Base-by-base conservation (phyloP, 2,113 vertebrate genomes). In the Mionectes macconnelli region DNA sequence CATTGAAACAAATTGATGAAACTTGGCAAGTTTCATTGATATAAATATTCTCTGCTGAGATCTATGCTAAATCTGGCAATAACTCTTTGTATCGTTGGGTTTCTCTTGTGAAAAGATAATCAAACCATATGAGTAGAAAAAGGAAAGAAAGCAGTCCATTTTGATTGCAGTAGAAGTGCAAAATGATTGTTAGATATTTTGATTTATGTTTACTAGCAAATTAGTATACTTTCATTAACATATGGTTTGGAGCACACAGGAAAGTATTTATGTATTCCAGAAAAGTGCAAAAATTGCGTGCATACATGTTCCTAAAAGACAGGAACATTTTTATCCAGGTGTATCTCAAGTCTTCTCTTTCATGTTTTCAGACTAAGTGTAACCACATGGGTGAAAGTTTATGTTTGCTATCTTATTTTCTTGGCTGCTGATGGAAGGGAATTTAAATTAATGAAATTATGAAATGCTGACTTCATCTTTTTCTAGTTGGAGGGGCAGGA, bases 21-120 rank as follows among this genome's bases (percentile, higher is more conserved):
- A 81, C 69, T 88, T 97, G 92, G 83, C 90, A 97, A 74, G 68
- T 86, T 93, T 84, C 84, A 96, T 87, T 67, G 13, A 87, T 90
- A 94, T 33, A 95, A 95, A 94, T 68, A 92, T 93, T 63, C 53
- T 92, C 55, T 86, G 44, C 31, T 87, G 92, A 95, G 53, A 93
- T 94, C 89, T 94, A 55, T 69, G 45, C 15, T 95, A 85, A 95
- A 91, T 84, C 78, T 90, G 66, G 95, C 87, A 93, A 89, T 91
- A 95, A 40, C 45, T 93, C 49, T 90, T 77, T 72, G 30, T 89
- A 59, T 84, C 82, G 17, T 82, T 93, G n/a, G 17, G 24, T 87
- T 69, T 69, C 23, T 79, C 28, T 86, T 91, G 18, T 84, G 66
- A 55, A 75, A 89, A 96, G 50, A 49, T 22, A 59, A 20, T 69